Conservation (phyloP, 2,113 vertebrate genomes). For the Phocoena phocoena region DNA sequence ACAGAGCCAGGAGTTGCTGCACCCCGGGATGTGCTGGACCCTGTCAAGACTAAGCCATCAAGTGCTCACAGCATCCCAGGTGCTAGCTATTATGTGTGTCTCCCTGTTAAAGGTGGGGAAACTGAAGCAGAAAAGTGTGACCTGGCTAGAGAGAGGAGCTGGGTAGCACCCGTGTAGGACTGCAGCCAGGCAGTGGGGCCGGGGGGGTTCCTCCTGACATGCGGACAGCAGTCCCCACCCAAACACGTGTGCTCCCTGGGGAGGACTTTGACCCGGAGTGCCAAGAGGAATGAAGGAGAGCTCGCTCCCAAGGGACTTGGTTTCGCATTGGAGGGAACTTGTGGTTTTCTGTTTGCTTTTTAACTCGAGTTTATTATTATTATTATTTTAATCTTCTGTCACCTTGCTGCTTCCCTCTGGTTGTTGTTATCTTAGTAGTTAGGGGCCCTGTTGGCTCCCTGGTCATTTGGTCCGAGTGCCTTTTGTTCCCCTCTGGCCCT, state of each 20-base stretch:
- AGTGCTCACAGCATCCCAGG: fast-evolving
- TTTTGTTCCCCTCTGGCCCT: no score
- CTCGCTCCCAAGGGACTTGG: neutral
- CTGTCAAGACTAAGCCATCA: neutral
- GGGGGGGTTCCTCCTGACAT: fast-evolving
- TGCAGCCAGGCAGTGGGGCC: neutral
- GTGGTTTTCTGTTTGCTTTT: neutral
- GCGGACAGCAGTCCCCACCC: neutral
- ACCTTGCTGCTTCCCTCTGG: neutral
- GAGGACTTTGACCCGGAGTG: no score
- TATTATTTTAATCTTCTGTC: neutral
- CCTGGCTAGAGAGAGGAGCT: neutral
- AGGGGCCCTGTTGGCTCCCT: neutral
- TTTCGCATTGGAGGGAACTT: neutral
- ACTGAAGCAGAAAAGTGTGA: neutral
- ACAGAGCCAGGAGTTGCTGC: neutral
- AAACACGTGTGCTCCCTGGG: fast-evolving
- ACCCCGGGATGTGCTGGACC: fast-evolving
- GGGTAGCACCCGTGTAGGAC: fast-evolving
- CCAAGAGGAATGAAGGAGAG: neutral
- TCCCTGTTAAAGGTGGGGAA: neutral
- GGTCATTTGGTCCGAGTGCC: no score
- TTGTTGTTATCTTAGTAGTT: neutral
- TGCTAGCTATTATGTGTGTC: no score
- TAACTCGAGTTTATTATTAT: neutral